Conservation (phyloP, 2,888 invertebrate species). For the Plebejus melissa region DNA sequence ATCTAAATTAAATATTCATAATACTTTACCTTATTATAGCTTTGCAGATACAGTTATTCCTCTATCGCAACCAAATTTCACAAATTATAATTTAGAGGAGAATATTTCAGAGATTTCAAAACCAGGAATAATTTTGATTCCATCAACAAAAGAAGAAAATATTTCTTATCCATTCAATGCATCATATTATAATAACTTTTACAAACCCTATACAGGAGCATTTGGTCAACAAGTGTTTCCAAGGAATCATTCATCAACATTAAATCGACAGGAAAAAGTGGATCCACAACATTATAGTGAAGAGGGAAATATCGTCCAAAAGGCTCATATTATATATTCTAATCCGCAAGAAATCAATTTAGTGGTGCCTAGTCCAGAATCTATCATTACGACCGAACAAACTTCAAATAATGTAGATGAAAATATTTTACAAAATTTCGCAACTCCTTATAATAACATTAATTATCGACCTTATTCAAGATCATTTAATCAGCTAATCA, state of each 20-base stretch:
- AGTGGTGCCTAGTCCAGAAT: not conserved
- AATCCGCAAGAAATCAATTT: not conserved
- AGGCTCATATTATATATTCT: not conserved
- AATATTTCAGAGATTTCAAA: not conserved
- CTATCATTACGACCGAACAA: not conserved
- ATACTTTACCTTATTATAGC: not conserved
- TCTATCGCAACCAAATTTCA: not conserved
- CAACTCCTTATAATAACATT: not conserved
- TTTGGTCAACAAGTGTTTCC: not conserved
- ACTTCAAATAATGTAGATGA: not conserved
- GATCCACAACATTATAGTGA: not conserved
- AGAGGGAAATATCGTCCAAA: not conserved
- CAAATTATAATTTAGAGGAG: not conserved
- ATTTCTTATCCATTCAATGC: not conserved
- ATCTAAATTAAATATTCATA: not conserved
- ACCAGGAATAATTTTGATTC: not conserved
- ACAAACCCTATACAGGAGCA: not conserved
- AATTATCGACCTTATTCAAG: not conserved
- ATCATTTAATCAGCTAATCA: not conserved
- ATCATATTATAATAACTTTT: not conserved
- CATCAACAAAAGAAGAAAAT: not conserved
- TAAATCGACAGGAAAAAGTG: not conserved
- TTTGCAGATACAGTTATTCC: not conserved
- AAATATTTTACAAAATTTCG: not conserved
- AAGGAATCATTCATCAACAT: not conserved